phyloP scores from a whole-genome alignment of 2,888 invertebrate species.

The Kuschelorhynchus macadamiae region DNA sequence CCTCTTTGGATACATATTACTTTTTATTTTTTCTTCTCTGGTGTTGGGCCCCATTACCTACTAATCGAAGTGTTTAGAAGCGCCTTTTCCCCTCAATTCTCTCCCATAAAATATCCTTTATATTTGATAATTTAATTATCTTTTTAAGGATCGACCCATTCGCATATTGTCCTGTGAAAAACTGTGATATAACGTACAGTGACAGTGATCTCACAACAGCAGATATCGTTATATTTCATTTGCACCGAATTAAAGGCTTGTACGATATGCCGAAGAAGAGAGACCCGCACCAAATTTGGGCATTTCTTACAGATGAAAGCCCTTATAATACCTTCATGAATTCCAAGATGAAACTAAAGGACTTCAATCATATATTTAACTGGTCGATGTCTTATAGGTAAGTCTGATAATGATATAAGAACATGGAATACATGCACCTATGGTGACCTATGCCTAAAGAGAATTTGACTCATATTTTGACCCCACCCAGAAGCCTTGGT shows the following conservation, averaged over 20 bases:
- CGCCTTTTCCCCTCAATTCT: too few relatives aligned
- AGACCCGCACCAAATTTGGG: slow-evolving; percentile 75
- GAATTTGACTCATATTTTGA: too few relatives aligned
- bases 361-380: slow-evolving; percentile 76
- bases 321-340: slow-evolving; percentile 74
- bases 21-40: too few relatives aligned
- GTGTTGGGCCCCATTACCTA: too few relatives aligned
- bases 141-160: slow-evolving; percentile 72
- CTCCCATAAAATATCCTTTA: too few relatives aligned
- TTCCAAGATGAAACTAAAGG: slow-evolving; percentile 63
- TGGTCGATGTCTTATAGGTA: slow-evolving; percentile 81
- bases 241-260: slow-evolving; percentile 68
- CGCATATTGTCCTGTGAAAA: slow-evolving; percentile 73
- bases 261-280: slow-evolving; percentile 71
- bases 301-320: slow-evolving; percentile 80
- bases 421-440: too few relatives aligned
- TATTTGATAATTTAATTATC: slow-evolving; percentile 13
- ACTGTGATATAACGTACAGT: slow-evolving; percentile 75
- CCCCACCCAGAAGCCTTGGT: too few relatives aligned
- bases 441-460: too few relatives aligned
- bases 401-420: too few relatives aligned
- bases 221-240: slow-evolving; percentile 77
- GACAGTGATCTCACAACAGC: slow-evolving; percentile 69
- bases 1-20: too few relatives aligned
- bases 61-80: too few relatives aligned